These are phyloP conservation scores for Mythimna vitellina DNA, from an alignment of 2,888 invertebrate species.

Conservation along the genomic window DNA sequence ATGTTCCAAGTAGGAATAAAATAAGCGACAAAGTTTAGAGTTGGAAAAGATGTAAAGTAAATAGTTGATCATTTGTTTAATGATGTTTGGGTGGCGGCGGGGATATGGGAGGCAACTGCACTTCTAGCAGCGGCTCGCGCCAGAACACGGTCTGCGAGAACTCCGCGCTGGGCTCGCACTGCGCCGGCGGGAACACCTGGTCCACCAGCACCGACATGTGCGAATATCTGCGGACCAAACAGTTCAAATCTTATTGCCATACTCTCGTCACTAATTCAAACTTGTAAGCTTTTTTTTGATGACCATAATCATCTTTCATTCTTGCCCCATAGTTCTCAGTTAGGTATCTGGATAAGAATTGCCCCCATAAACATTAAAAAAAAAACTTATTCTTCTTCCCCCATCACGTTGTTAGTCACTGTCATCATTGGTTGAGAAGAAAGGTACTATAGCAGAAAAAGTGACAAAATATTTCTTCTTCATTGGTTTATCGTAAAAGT, in stretches of 20 bases:
- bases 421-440: background rate
- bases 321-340: background rate
- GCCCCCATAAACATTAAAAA: background rate
- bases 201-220: slow-evolving; percentile 98
- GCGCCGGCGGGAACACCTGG: slow-evolving; percentile 97
- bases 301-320: slow-evolving; percentile 26
- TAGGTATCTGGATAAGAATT: background rate
- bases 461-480: slow-evolving; percentile 6
- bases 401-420: background rate
- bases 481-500: background rate
- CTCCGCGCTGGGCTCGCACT: slow-evolving; percentile 91
- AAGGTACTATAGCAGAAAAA: background rate
- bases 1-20: slow-evolving; percentile 48
- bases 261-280: slow-evolving; percentile 3
- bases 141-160: slow-evolving; percentile 98
- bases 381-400: too few relatives aligned
- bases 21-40: slow-evolving; percentile 47
- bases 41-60: slow-evolving; percentile 32
- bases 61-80: slow-evolving; percentile 41
- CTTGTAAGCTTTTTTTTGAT: slow-evolving; percentile 7
- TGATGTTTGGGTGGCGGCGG: slow-evolving; percentile 65
- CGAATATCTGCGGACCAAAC: slow-evolving; percentile 93
- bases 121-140: slow-evolving; percentile 95
- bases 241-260: slow-evolving; percentile 3
- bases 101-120: slow-evolving; percentile 71